A percentile compares a stretch with the other conserved stretches of the same genome.
phyloP scores from a whole-genome alignment of 2,113 vertebrate genomes.

The Chamaetylas fuelleborni region DNA sequence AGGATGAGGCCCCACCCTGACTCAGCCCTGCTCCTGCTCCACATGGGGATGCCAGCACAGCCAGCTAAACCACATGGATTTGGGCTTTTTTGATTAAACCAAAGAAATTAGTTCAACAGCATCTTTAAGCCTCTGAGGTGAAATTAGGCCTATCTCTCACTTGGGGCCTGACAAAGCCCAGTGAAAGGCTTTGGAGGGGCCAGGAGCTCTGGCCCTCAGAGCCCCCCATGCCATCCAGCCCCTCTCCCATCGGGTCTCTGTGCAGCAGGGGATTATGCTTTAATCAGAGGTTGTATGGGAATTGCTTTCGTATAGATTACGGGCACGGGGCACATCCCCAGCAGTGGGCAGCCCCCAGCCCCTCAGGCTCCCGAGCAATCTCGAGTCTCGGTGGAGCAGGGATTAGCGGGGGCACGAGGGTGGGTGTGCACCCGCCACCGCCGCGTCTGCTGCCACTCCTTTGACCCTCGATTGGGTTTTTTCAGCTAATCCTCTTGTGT shows the following conservation, averaged over 20 bases:
- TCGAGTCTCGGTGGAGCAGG: fast-evolving
- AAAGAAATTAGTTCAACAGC: constrained; percentile 23
- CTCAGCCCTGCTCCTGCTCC: not conserved
- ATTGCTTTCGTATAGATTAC: not conserved
- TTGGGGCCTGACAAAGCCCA: not conserved
- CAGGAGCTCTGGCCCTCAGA: not conserved
- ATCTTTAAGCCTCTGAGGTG: not conserved
- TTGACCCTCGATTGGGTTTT: not conserved
- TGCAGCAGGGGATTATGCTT: not conserved
- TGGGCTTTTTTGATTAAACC: constrained; percentile 37
- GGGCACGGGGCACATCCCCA: fast-evolving
- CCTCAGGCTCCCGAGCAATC: not conserved
- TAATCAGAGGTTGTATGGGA: constrained; percentile 27
- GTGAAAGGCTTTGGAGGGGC: not conserved
- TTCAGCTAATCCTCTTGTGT: not conserved
- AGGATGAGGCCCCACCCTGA: not conserved
- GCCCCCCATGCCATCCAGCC: fast-evolving
- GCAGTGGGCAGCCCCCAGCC: not conserved
- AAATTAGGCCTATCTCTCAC: not conserved
- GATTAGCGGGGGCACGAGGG: not conserved
- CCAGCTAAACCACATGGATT: not conserved
- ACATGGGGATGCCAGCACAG: fast-evolving
- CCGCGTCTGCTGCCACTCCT: not conserved
- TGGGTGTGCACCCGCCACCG: not conserved
- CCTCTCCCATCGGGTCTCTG: not conserved